A percentile compares a stretch with the other conserved stretches of the same genome.
Conservation (phyloP, 1,140 invertebrate genomes). For the Vanessa tameamea region DNA sequence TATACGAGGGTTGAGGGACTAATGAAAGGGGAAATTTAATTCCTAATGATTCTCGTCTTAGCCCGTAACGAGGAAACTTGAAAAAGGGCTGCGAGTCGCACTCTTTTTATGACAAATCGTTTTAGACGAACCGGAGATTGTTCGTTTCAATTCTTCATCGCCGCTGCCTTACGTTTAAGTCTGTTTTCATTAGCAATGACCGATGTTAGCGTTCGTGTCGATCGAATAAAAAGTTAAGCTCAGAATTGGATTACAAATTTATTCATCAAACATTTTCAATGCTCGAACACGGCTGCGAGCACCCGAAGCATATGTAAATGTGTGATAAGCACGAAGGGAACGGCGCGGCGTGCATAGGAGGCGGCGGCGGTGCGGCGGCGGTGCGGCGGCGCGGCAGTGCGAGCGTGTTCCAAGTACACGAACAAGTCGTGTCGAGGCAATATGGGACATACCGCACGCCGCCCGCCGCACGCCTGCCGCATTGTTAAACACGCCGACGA, state of each 20-base stretch:
- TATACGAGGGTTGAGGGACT: constrained; percentile 81
- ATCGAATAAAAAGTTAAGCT: constrained; percentile 64
- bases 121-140: constrained; percentile 63
- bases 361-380: constrained; percentile 41
- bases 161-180: constrained; percentile 34
- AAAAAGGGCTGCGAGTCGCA: constrained; percentile 75
- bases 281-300: constrained; percentile 67
- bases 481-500: constrained; percentile 62
- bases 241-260: constrained; percentile 76
- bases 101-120: constrained; percentile 74
- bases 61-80: constrained; percentile 79
- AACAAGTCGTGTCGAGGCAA: constrained; percentile 43
- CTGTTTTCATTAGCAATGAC: constrained; percentile 56
- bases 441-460: constrained; percentile 41
- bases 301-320: constrained; percentile 76
- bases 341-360: constrained; percentile 52
- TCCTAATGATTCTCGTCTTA: constrained; percentile 81
- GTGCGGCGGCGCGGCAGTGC: constrained; percentile 43
- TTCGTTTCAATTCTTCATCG: constrained; percentile 48
- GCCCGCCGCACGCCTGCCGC: constrained; percentile 49
- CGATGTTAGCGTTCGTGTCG: constrained; percentile 47
- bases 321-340: constrained; percentile 70
- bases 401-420: constrained; percentile 43
- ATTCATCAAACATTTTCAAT: constrained; percentile 78
- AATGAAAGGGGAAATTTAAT: constrained; percentile 81